Percentiles rank a stretch among this genome's conserved stretches.
These are phyloP conservation scores for Ptilorrhoa leucosticta DNA, from an alignment of 2,113 vertebrate genomes.

Conservation along the genomic window DNA sequence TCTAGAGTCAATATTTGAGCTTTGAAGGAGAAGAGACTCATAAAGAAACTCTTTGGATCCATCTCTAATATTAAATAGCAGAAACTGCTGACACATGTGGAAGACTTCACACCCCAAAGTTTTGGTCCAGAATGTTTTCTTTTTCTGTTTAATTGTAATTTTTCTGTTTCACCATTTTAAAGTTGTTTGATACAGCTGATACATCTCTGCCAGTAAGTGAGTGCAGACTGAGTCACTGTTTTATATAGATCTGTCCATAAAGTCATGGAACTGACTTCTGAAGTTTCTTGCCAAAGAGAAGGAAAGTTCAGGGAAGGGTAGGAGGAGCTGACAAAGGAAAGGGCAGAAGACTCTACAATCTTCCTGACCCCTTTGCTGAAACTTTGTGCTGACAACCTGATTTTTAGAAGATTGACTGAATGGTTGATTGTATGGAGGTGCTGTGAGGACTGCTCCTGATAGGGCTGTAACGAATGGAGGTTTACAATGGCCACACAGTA, in stretches of 20 bases:
- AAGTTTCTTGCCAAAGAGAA: conserved; percentile 17
- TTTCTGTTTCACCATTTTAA: conserved; percentile 24
- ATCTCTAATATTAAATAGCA: neutral
- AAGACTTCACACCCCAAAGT: neutral
- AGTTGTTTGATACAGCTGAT: conserved; percentile 15
- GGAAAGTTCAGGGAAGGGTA: neutral
- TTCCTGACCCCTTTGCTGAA: neutral
- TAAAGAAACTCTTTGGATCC: neutral
- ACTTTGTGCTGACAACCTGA: neutral
- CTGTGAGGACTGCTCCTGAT: neutral
- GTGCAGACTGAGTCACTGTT: conserved; percentile 27
- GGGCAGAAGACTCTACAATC: neutral
- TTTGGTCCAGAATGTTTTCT: neutral
- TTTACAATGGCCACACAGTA: neutral
- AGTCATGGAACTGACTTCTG: conserved; percentile 12
- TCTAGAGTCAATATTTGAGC: neutral
- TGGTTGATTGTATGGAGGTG: neutral
- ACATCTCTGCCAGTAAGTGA: conserved; percentile 34
- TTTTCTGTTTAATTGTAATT: conserved; percentile 11
- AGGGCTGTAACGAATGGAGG: neutral
- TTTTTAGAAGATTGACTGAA: neutral
- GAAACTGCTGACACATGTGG: neutral
- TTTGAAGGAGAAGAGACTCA: neutral
- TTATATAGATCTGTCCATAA: conserved; percentile 39
- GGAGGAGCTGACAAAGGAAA: neutral